Evolutionary conservation across 2,797 vertebrate species (phyloP), one percentile per base, ranked within the genome.

Genomic region (Xyrichtys novacula): DNA sequence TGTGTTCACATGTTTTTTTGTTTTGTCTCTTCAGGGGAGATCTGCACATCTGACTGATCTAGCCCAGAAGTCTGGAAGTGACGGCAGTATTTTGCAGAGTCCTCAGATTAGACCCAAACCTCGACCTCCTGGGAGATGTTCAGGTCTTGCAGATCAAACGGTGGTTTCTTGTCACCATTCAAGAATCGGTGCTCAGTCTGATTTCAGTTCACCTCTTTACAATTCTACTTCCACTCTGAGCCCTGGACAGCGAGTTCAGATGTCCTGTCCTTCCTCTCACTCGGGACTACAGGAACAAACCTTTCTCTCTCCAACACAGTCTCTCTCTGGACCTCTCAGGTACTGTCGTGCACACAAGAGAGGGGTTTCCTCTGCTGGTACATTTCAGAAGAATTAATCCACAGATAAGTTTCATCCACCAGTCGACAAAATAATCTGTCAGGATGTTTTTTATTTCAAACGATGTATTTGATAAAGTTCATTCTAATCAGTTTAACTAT

Each of bases 261-360:
- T 87, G 81, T 85, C 91, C 81, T 92, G 59, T 49, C 78, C 87
- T 34, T 59, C 46, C 76, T 63, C 68, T 11, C 86, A 83, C 69
- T 67, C 40, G 2, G 22, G 49, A 59, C 17, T 32, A 22, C 34
- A 0, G 34, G 40, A 40, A 0, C 8, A 57, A 77, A 65, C 40
- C 31, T 74, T 84, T 53, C 66, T 83, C 48, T 84, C 78, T 69
- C 61, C 67, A 16, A 63, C 48, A 80, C 79, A 49, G 57, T 75
- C 62, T 4, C 54, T 57, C 8, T 56, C 58, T 65, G 58, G 82
- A 61, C 78, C 78, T 68, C 19, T 61, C 9, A 64, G 66, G 63
- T 50, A 74, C 66, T 38, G 25, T 40, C 46, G 58, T 0, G 7
- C 28, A 52, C 49, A 76, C 67, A 80, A 81, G 76, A 36, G 72